Evolutionary conservation across 2,888 invertebrate genomes (phyloP).

Genomic region (Cyaniris semiargus): DNA sequence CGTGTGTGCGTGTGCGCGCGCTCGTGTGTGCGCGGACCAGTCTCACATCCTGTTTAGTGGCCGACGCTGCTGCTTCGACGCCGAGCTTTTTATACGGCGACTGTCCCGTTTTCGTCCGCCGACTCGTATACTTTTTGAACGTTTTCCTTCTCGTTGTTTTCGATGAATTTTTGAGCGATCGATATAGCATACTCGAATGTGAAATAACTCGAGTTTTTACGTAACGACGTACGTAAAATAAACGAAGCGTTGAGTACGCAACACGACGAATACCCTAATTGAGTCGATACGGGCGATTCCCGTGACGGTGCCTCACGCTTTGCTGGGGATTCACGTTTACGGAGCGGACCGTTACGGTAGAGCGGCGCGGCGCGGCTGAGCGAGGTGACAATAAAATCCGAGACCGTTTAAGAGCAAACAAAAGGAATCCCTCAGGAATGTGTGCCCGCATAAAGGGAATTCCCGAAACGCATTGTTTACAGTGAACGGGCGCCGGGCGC

Average conservation of each 20-base stretch:
- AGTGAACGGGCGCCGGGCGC: slow-evolving; percentile 52
- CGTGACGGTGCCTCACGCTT: neutral
- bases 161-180: neutral
- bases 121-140: slow-evolving; percentile 34
- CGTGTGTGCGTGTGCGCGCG: slow-evolving; percentile 56
- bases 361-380: slow-evolving; percentile 57
- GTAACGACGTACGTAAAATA: neutral
- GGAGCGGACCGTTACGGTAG: slow-evolving; percentile 53
- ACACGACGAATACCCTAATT: neutral
- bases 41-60: slow-evolving; percentile 80
- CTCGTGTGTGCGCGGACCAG: slow-evolving; percentile 72
- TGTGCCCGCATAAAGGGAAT: slow-evolving; percentile 73
- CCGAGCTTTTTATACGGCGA: slow-evolving; percentile 77
- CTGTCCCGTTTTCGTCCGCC: slow-evolving; percentile 48
- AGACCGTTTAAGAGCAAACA: slow-evolving; percentile 70
- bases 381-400: slow-evolving; percentile 62
- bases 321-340: neutral
- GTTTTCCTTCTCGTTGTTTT: slow-evolving; percentile 39
- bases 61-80: slow-evolving; percentile 69
- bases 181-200: neutral
- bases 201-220: neutral
- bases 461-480: slow-evolving; percentile 79
- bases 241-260: neutral
- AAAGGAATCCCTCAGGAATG: slow-evolving; percentile 80
- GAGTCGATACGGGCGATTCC: neutral